Base-by-base conservation (phyloP, 2,888 invertebrate species). In the Thera obeliscata region DNA sequence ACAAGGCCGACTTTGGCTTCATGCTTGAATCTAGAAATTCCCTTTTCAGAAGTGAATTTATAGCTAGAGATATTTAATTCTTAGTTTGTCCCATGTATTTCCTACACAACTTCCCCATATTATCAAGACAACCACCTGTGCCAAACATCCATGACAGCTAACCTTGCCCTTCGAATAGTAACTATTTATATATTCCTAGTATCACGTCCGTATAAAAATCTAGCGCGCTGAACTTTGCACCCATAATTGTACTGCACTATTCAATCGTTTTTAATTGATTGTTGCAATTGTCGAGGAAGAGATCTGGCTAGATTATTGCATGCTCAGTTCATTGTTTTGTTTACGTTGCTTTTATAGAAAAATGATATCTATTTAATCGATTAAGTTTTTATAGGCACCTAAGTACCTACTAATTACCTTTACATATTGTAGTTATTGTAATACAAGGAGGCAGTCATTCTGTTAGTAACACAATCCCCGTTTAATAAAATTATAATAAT, bases 171-270 rank as follows among this genome's bases (percentile, higher is more conserved):
- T 90, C 90, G 77, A 75, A 80, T 79, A 75, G 73, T 73, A 70
- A 85, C 89, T 90, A 91, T 89, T 89, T 86, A 89, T 90, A 88
- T 76, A 75, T 1, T 74, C 80, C 78, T 85, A 60, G 57, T 65
- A 84, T 86, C 81, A 76, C 78, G 79, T 81, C 81, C 82, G 84
- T 80, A 83, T 71, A 68, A 69, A 64, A 68, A 77, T 76, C 76
- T 77, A 83, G 78, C 79, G 75, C 77, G 77, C 67, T 76, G 89
- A 86, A 89, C 91, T 90, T 91, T 89, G 91, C 85, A 88, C 91
- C 79, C 77, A 76, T 75, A 78, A 81, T 78, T 79, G 76, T 76
- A 74, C 74, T 82, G 78, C 79, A 81, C 67, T 70, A 71, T 82
- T 78, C 70, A 79, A 80, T 78, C 67, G 77, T 76, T 73, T 78